Evolutionary conservation across 2,888 invertebrate genomes (phyloP).

Genomic region (Scotopteryx bipunctaria): DNA sequence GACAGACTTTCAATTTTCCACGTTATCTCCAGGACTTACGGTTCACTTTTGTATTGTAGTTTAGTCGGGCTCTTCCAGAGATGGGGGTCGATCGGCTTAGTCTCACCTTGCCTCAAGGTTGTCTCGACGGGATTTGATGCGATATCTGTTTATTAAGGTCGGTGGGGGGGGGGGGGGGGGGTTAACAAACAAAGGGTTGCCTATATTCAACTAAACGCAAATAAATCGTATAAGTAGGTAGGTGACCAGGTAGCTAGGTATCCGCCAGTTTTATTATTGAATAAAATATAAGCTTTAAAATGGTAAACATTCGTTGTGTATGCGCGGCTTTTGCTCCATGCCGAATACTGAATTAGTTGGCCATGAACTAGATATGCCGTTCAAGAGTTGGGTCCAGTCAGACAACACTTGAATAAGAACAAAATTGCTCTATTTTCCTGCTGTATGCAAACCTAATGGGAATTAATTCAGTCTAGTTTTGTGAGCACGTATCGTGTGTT

Average conservation of each 20-base stretch:
- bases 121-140: constrained; percentile 28
- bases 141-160: background rate
- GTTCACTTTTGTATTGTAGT: constrained; percentile 9
- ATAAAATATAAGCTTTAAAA: no score
- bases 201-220: no score
- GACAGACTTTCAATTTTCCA: background rate
- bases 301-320: no score
- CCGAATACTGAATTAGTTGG: constrained; percentile 8
- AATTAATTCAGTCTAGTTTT: no score
- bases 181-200: constrained; percentile 5
- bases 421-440: background rate
- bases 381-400: background rate
- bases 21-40: constrained; percentile 15
- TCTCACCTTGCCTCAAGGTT: constrained; percentile 37
- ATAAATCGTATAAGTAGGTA: no score
- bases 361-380: constrained; percentile 7
- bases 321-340: background rate
- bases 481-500: constrained; percentile 2
- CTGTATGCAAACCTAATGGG: no score
- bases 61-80: constrained; percentile 27
- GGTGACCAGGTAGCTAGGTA: no score
- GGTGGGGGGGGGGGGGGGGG: background rate
- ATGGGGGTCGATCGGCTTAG: constrained; percentile 38
- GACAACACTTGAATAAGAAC: background rate
- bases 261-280: no score